Percentiles rank a stretch among this genome's conserved stretches.
Evolutionary conservation across 2,113 vertebrate species (phyloP).

Genomic region (Struthio camelus): DNA sequence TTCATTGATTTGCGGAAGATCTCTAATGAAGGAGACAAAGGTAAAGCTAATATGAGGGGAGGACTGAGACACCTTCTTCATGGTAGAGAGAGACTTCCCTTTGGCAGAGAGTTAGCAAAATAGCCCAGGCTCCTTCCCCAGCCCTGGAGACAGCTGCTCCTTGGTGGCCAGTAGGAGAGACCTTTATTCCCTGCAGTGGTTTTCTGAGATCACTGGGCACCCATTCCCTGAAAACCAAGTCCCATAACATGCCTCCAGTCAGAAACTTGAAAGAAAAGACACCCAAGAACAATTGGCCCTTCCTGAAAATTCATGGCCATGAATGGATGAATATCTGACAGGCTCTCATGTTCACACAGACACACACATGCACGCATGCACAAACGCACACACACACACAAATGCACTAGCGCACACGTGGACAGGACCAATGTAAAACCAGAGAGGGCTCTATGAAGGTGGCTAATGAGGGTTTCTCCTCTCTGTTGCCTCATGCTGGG

Average conservation of each 20-base stretch:
- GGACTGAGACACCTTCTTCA: not conserved
- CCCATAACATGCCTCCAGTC: rapidly evolving
- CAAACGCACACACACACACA: rapidly evolving
- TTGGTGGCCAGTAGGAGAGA: not conserved
- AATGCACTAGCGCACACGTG: rapidly evolving
- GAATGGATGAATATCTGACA: not conserved
- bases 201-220: not conserved
- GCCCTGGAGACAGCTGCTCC: not conserved
- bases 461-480: not conserved
- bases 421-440: not conserved
- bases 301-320: not conserved
- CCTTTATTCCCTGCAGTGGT: too few relatives aligned
- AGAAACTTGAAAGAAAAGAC: rapidly evolving
- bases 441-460: not conserved
- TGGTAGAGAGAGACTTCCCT: not conserved
- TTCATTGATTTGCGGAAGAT: constrained; percentile 93
- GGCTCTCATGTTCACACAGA: not conserved
- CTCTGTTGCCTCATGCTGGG: not conserved
- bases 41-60: constrained; percentile 49
- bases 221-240: rapidly evolving
- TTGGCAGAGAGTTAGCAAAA: not conserved
- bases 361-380: too few relatives aligned
- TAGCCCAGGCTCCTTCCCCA: not conserved
- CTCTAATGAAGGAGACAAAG: constrained; percentile 97
- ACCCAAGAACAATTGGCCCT: not conserved